A percentile compares a stretch with the other conserved stretches of the same genome.
Conservation (phyloP, 2,797 vertebrate species). For the Phoxinus dragarum region DNA sequence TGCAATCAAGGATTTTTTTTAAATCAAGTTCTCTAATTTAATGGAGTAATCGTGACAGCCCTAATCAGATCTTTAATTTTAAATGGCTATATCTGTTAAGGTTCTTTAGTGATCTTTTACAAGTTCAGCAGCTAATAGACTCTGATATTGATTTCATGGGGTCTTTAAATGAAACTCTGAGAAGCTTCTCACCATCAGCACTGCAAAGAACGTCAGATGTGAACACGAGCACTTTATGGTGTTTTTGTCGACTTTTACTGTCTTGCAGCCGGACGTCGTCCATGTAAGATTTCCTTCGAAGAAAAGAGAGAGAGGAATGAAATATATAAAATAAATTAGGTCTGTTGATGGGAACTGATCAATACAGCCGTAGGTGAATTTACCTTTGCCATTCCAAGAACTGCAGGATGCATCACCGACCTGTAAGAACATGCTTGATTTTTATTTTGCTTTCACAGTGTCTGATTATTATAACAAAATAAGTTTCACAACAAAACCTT, state of each 20-base stretch:
- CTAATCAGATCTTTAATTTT: background rate
- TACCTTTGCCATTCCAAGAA: slow-evolving; percentile 67
- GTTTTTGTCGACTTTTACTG: background rate
- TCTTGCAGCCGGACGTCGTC: slow-evolving; percentile 64
- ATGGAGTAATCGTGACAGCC: too few species aligned
- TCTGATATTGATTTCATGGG: background rate
- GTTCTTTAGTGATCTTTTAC: background rate
- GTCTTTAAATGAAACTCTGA: too few species aligned
- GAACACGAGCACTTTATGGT: slow-evolving; percentile 64
- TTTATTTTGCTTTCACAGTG: slow-evolving; percentile 15
- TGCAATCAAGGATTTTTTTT: too few species aligned
- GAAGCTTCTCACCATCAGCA: slow-evolving; percentile 66
- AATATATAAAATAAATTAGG: background rate
- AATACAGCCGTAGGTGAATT: background rate
- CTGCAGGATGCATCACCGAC: slow-evolving; percentile 35
- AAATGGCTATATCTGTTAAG: too few species aligned
- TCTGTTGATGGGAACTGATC: background rate
- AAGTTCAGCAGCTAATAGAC: background rate
- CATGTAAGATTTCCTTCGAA: slow-evolving; percentile 52
- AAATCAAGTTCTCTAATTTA: too few species aligned
- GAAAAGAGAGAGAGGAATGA: accelerated
- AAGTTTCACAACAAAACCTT: background rate
- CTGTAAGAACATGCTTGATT: slow-evolving; percentile 34
- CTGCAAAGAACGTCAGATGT: slow-evolving; percentile 72
- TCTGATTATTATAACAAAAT: background rate